Evolutionary conservation across 2,888 invertebrate genomes (phyloP).

Genomic region (Cartodere bifasciata): DNA sequence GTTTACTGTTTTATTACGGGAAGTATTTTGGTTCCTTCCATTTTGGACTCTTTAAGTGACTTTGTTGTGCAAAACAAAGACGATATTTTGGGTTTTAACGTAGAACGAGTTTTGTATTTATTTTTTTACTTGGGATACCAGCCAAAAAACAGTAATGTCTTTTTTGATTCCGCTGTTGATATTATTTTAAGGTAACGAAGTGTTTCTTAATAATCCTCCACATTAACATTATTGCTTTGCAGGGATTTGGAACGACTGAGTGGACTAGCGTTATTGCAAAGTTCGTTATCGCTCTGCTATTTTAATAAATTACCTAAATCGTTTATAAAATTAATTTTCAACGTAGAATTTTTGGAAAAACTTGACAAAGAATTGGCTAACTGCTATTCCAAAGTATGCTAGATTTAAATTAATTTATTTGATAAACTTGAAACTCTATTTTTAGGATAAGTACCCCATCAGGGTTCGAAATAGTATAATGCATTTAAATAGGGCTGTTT

Average conservation of each 20-base stretch:
- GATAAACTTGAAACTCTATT: conserved; percentile 8
- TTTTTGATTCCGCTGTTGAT: conserved; percentile 31
- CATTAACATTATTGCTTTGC: conserved; percentile 16
- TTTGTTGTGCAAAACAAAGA: conserved; percentile 35
- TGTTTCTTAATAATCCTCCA: background rate
- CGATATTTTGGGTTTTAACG: conserved; percentile 38
- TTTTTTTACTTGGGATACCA: conserved; percentile 40
- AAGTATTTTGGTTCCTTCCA: conserved; percentile 34
- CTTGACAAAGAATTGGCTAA: conserved; percentile 43
- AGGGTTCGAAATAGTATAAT: conserved; percentile 43
- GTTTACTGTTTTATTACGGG: conserved; percentile 32
- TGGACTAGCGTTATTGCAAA: conserved; percentile 40
- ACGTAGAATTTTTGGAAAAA: conserved; percentile 44
- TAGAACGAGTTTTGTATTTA: conserved; percentile 37
- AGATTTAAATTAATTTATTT: background rate
- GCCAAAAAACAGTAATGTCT: conserved; percentile 31
- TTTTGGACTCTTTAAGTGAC: conserved; percentile 36
- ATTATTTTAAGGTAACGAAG: conserved; percentile 35
- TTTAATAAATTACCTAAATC: conserved; percentile 39
- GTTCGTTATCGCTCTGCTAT: conserved; percentile 40
- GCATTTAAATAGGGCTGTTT: conserved; percentile 49
- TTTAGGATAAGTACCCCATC: conserved; percentile 41
- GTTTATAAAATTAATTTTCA: conserved; percentile 43
- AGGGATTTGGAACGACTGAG: conserved; percentile 44
- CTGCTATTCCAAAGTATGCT: conserved; percentile 40